Evolutionary conservation across 2,888 invertebrate genomes (phyloP), one percentile per base, ranked within the genome.

Genomic region (Norana najaformis): DNA sequence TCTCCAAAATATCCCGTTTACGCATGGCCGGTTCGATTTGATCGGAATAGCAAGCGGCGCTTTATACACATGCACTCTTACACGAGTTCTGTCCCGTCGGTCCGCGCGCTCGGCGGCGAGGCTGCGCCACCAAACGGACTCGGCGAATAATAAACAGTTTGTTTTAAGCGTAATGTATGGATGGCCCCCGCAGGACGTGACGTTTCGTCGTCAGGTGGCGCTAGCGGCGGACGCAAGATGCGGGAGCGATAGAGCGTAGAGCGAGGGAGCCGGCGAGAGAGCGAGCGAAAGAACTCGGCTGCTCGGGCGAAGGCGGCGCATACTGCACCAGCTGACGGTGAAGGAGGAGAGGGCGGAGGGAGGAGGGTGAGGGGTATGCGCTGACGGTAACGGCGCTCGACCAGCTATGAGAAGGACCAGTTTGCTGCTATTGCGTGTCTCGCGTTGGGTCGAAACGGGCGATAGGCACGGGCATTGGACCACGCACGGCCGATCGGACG

Each of bases 141-240:
- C 30, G 69, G 69, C n/a, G 69, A 30, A 85, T 36, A 85, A 85
- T 37, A 37, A 85, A 85, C 85, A 37, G 85, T 85, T 85, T 85
- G 85, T 85, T 85, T 85, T 36, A 36, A 16, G 85, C 37, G 85
- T 85, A 85, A 85, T 85, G 37, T 85, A 85, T 85, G 85, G 85
- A 85, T 37, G 85, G 85, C 85, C 85, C n/a, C 85, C 85, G 35
- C 85, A 85, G 85, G 85, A 85, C 36, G 85, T 85, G 85, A 85
- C 85, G 37, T 35, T 85, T 37, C 36, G 35, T 36, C 85, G 85
- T 36, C 85, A 85, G 85, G 85, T 85, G 85, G 85, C 35, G 36
- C 36, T 37, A 36, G 85, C 85, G 85, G 35, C 35, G 34, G 0
- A 20, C 20, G 36, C 85, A 30, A 35, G 37, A n/a, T 36, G 85